These are phyloP conservation scores for Prenolepis imparis DNA, from an alignment of 2,888 invertebrate species.

Conservation along the genomic window DNA sequence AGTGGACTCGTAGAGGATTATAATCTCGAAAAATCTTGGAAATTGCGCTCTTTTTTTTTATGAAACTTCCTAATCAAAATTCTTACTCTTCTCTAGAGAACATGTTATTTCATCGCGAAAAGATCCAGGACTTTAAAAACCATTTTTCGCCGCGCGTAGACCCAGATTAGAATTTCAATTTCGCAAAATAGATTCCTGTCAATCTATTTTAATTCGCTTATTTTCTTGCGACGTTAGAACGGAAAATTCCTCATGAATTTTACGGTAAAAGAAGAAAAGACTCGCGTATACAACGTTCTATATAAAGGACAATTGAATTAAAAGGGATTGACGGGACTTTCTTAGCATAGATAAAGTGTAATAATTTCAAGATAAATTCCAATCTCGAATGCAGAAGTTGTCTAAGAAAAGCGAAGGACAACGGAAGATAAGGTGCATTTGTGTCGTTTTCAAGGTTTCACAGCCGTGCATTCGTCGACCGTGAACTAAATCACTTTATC, in stretches of 20 bases:
- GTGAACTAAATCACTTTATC: slow-evolving; percentile 33
- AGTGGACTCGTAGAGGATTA: not conserved
- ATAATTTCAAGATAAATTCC: not conserved
- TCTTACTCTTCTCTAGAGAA: not conserved
- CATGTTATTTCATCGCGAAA: not conserved
- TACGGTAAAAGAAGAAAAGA: not conserved
- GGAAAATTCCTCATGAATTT: not conserved
- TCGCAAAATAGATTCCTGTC: not conserved
- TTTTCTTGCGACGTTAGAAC: not conserved
- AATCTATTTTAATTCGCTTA: not conserved
- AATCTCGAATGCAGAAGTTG: not conserved
- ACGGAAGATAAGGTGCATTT: not conserved
- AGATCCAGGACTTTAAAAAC: not conserved
- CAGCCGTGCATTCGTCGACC: slow-evolving; percentile 13
- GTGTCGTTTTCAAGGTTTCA: slow-evolving; percentile 19
- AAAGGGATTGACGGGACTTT: not conserved
- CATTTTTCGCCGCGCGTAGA: not conserved
- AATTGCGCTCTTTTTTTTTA: not conserved
- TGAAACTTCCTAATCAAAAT: not conserved
- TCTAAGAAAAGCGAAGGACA: not conserved
- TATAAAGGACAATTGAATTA: not conserved
- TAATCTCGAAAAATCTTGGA: not conserved
- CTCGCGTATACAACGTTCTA: not conserved
- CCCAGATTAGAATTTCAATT: slow-evolving; percentile 28
- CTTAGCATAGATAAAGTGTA: not conserved